A percentile compares a stretch with the other conserved stretches of the same genome.
phyloP scores from a whole-genome alignment of 2,888 invertebrate species.

The Blera fallax region DNA sequence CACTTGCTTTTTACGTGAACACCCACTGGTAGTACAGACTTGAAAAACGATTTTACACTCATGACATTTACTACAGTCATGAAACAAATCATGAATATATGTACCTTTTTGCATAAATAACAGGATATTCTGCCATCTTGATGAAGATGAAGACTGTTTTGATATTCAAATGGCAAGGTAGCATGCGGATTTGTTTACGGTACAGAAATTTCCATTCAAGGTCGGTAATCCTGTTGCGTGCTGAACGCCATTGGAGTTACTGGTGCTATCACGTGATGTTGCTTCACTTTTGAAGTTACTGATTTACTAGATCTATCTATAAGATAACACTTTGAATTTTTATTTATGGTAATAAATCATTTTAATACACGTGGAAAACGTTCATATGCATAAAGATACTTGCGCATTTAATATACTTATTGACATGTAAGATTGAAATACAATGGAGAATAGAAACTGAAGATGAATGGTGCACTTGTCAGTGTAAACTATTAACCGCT shows the following conservation, averaged over 20 bases:
- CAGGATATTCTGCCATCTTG: not conserved
- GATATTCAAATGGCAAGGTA: not conserved
- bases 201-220: not conserved
- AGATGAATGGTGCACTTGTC: not conserved
- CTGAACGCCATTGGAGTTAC: not conserved
- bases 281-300: not conserved
- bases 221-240: conserved; percentile 12
- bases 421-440: not conserved
- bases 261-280: conserved; percentile 1
- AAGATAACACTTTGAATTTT: not conserved
- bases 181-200: conserved; percentile 13
- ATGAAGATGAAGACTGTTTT: not conserved
- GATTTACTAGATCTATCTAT: not conserved
- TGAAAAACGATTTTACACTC: not conserved
- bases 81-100: not conserved
- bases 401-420: not conserved
- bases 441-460: not conserved
- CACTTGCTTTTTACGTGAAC: not conserved
- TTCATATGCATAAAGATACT: not conserved
- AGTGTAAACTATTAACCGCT: not conserved
- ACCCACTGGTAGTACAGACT: not conserved
- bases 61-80: not conserved
- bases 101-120: not conserved
- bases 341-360: conserved; percentile 9
- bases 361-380: not conserved